Conservation (phyloP, 2,113 vertebrate species). For the Scartelaos histophorus region DNA sequence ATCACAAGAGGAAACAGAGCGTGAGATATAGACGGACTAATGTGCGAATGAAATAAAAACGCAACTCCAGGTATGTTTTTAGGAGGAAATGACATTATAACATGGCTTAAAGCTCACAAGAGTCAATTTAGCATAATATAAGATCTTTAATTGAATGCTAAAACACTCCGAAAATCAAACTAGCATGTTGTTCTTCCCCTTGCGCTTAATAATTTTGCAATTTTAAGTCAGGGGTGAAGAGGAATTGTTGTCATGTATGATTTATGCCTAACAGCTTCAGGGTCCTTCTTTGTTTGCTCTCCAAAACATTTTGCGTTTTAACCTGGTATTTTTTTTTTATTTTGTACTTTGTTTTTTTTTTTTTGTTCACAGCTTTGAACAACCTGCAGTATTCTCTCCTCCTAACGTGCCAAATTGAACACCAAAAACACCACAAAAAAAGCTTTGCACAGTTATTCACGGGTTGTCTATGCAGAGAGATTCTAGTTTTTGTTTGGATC, state of each 20-base stretch:
- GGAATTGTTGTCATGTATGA: slow-evolving; percentile 32
- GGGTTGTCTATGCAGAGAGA: slow-evolving; percentile 8
- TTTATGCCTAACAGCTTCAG: slow-evolving; percentile 29
- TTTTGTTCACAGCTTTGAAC: slow-evolving; percentile 35
- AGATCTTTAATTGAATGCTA: no score
- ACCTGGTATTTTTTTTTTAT: slow-evolving; percentile 41
- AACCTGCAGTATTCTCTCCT: slow-evolving; percentile 22
- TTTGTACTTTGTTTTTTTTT: slow-evolving; percentile 10
- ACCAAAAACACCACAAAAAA: slow-evolving; percentile 17
- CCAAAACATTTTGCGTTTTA: slow-evolving; percentile 52
- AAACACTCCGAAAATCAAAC: not conserved
- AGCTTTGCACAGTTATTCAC: slow-evolving; percentile 11
- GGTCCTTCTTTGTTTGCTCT: slow-evolving; percentile 48
- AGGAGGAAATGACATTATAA: no score
- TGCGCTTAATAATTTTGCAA: slow-evolving; percentile 1
- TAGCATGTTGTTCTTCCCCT: not conserved
- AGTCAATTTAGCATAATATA: no score
- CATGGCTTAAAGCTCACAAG: no score
- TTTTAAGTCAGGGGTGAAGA: slow-evolving; percentile 30
- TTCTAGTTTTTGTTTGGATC: slow-evolving; percentile 31
- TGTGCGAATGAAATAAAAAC: no score
- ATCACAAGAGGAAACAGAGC: no score
- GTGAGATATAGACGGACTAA: no score
- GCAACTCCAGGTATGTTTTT: no score
- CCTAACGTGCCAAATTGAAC: slow-evolving; percentile 47